Percentiles rank a stretch among this genome's conserved stretches.
Evolutionary conservation across 1,140 invertebrate species (phyloP).

Genomic region (Drosophila nebulosa): DNA sequence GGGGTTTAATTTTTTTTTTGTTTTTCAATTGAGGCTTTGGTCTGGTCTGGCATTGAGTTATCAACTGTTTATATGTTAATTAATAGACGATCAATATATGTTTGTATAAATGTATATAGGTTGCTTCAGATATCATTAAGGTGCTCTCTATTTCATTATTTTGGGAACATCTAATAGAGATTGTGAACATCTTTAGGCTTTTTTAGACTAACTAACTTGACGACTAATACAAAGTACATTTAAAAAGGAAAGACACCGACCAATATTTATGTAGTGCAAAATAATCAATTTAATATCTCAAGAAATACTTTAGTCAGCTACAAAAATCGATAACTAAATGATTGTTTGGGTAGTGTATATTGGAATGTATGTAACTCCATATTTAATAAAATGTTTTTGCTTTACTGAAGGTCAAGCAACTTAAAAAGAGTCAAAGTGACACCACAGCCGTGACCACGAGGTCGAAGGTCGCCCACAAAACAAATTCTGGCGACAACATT

Average conservation of each 20-base stretch:
- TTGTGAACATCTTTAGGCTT: too few relatives aligned
- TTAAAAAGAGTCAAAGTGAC: slow-evolving; percentile 10
- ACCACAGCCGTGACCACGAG: neutral
- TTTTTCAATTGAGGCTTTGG: slow-evolving; percentile 31
- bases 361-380: too few relatives aligned
- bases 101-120: neutral
- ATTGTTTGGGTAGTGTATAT: too few relatives aligned
- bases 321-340: too few relatives aligned
- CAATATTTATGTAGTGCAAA: too few relatives aligned
- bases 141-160: slow-evolving; percentile 38
- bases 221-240: too few relatives aligned
- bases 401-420: neutral
- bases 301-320: too few relatives aligned
- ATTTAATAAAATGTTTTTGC: too few relatives aligned
- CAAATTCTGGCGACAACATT: slow-evolving; percentile 29
- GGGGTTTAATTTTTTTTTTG: slow-evolving; percentile 24
- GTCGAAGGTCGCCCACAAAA: slow-evolving; percentile 27
- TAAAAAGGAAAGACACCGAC: too few relatives aligned
- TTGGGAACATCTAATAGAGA: too few relatives aligned
- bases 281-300: too few relatives aligned
- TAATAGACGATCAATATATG: neutral
- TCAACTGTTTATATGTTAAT: neutral
- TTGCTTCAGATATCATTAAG: neutral
- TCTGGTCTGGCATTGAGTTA: neutral
- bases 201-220: too few relatives aligned